Conservation (phyloP, 2,797 vertebrate species). For the Chiloscyllium punctatum region DNA sequence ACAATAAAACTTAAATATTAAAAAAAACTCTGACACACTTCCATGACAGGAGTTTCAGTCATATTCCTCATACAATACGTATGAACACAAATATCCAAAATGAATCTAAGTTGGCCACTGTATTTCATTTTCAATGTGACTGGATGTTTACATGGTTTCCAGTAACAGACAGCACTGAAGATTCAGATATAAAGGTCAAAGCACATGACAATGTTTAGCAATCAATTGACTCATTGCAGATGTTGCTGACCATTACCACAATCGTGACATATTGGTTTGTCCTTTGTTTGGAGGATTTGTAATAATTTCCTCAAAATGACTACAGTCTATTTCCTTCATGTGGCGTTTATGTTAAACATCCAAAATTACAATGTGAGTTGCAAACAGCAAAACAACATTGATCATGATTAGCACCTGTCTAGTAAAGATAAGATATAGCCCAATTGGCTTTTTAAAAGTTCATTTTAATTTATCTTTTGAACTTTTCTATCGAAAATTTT, state of each 20-base stretch:
- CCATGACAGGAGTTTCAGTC: neutral
- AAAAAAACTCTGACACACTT: no score
- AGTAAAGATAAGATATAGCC: neutral
- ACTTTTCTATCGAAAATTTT: neutral
- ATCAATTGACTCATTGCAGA: neutral
- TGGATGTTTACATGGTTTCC: neutral
- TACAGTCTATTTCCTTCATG: neutral
- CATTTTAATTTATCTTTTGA: neutral
- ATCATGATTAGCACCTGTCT: neutral
- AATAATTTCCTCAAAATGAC: neutral
- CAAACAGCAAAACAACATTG: neutral
- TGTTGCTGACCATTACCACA: neutral
- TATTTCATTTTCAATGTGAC: neutral
- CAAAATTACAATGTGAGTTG: neutral
- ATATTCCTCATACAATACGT: neutral
- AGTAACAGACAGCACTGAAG: neutral
- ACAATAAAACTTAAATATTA: no score
- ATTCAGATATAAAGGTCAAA: neutral
- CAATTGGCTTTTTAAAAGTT: neutral
- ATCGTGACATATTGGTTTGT: neutral
- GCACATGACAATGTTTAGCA: neutral
- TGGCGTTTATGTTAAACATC: neutral
- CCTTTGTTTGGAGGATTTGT: neutral
- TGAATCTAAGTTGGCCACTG: neutral
- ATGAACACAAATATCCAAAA: neutral